Percentiles rank a stretch among this genome's conserved stretches.
Evolutionary conservation across 2,113 vertebrate species (phyloP).

Genomic region (Entelurus aequoreus): DNA sequence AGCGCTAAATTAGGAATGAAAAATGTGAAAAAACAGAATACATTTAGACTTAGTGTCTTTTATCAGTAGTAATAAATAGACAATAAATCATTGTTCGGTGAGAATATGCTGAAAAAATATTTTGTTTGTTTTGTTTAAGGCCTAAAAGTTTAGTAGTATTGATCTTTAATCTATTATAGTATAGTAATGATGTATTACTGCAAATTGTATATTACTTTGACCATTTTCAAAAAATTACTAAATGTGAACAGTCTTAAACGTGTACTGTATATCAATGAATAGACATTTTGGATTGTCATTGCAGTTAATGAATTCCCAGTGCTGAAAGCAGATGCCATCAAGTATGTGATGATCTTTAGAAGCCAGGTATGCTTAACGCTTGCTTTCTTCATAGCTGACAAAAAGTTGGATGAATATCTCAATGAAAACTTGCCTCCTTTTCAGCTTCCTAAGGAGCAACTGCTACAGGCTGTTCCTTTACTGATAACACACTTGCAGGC

Average conservation of each 20-base stretch:
- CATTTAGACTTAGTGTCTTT: no score
- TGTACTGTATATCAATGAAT: background rate
- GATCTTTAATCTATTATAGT: no score
- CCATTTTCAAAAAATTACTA: background rate
- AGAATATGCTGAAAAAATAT: no score
- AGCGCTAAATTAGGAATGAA: no score
- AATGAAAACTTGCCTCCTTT: conserved; percentile 3
- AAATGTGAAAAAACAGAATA: no score
- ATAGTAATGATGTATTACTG: no score
- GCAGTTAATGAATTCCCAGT: conserved; percentile 98
- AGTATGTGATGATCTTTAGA: conserved; percentile 99
- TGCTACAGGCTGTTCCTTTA: conserved; percentile 86
- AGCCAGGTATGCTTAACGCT: conserved; percentile 81
- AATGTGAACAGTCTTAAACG: background rate
- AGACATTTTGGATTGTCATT: conserved; percentile 31
- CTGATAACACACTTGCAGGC: conserved; percentile 89
- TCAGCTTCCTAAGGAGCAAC: conserved; percentile 94
- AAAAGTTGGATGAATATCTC: background rate
- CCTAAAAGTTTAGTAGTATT: no score
- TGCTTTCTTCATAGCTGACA: background rate
- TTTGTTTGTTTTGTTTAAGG: no score
- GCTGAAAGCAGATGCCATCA: conserved; percentile 96
- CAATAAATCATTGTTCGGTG: no score
- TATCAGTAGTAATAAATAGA: no score
- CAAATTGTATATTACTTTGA: no score